Conservation (phyloP, 2,888 invertebrate species). For the Xanthostigma xanthostigma region DNA sequence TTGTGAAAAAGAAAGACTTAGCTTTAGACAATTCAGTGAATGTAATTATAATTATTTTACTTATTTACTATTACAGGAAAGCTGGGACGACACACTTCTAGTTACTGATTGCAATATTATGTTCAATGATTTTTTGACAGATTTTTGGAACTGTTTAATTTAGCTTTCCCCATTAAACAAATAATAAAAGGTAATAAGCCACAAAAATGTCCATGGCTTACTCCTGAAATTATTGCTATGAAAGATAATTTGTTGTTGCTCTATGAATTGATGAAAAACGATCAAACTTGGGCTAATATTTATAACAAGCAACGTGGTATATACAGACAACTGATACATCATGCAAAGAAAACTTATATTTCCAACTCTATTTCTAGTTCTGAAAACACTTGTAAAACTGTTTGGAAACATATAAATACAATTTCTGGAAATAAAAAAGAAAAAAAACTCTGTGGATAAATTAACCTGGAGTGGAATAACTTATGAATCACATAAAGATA, state of each 20-base stretch:
- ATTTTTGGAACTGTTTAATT: background rate
- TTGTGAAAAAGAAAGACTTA: background rate
- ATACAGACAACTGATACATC: too few relatives aligned
- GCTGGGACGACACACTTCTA: background rate
- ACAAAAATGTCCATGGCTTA: background rate
- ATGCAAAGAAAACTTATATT: too few relatives aligned
- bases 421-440: too few relatives aligned
- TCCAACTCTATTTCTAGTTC: too few relatives aligned
- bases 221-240: background rate
- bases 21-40: background rate
- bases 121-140: slow-evolving; percentile 2
- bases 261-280: background rate
- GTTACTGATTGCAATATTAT: background rate
- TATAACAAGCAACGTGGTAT: background rate
- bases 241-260: too few relatives aligned
- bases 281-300: background rate
- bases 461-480: too few relatives aligned
- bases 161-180: background rate
- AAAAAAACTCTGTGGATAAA: too few relatives aligned
- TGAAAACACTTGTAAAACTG: too few relatives aligned
- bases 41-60: background rate
- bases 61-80: background rate
- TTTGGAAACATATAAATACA: too few relatives aligned
- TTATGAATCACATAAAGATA: too few relatives aligned
- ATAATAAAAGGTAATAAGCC: background rate